phyloP scores from a whole-genome alignment of 92 coral and sea anemone species.

The Paragorgia papillata region DNA sequence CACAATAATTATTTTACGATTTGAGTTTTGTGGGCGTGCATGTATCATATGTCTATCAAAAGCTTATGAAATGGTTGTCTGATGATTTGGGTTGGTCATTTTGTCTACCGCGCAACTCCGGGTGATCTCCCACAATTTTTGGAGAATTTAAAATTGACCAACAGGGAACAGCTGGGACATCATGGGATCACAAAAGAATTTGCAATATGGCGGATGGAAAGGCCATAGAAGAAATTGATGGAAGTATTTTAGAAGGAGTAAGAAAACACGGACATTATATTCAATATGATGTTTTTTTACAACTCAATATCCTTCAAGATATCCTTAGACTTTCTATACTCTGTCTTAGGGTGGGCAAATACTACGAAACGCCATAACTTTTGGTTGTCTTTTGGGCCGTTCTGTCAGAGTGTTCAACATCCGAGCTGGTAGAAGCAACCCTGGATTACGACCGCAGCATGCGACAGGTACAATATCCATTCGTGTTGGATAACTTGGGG shows the following conservation, averaged over 20 bases:
- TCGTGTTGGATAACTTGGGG: no score
- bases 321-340: not conserved
- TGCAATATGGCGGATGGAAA: slow-evolving; percentile 61
- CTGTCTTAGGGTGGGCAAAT: slow-evolving; percentile 68
- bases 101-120: no score
- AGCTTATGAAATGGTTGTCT: no score
- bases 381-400: slow-evolving; percentile 71
- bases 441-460: slow-evolving; percentile 82
- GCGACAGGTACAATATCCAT: slow-evolving; percentile 76
- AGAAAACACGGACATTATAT: slow-evolving; percentile 10
- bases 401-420: slow-evolving; percentile 70
- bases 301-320: no score
- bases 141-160: no score
- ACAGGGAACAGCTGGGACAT: not conserved
- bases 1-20: no score
- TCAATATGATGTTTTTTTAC: not conserved
- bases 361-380: slow-evolving; percentile 75
- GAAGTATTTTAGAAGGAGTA: slow-evolving; percentile 90
- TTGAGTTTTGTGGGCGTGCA: no score
- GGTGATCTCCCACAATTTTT: no score
- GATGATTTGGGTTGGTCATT: no score
- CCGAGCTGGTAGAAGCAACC: slow-evolving; percentile 76
- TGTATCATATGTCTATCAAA: no score
- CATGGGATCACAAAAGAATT: not conserved
- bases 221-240: slow-evolving; percentile 62